Conservation (phyloP, 2,888 invertebrate species). For the Meliscaeva auricollis region DNA sequence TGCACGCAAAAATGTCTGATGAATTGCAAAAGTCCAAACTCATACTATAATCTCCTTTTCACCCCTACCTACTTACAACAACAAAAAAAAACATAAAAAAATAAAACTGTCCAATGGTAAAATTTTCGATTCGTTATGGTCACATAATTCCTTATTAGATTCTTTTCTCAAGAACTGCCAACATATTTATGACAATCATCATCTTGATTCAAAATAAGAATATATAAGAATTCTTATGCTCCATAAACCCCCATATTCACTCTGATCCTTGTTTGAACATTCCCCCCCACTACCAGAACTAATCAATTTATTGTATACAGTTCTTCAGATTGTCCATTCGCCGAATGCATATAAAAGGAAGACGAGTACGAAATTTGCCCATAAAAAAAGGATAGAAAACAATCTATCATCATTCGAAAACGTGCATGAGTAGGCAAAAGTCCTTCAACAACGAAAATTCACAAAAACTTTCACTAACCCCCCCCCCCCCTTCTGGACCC, state of each 20-base stretch:
- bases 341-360: conserved; percentile 46
- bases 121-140: conserved; percentile 26
- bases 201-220: conserved; percentile 51
- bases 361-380: conserved; percentile 27
- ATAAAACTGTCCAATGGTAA: conserved; percentile 42
- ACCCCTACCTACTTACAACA: neutral
- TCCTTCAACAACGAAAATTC: conserved; percentile 58
- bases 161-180: conserved; percentile 36
- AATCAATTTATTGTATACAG: conserved; percentile 62
- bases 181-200: conserved; percentile 70
- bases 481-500: no score
- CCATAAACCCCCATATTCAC: neutral
- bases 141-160: conserved; percentile 35
- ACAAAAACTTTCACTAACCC: conserved; percentile 39
- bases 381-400: conserved; percentile 61
- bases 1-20: conserved; percentile 26
- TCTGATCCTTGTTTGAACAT: neutral
- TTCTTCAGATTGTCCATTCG: conserved; percentile 49
- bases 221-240: conserved; percentile 37
- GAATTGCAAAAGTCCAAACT: conserved; percentile 24
- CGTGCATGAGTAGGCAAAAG: conserved; percentile 74
- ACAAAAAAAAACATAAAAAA: neutral
- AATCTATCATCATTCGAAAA: conserved; percentile 71
- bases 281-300: conserved; percentile 24
- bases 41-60: neutral